Evolutionary conservation across 2,797 vertebrate genomes (phyloP).

Genomic region (Amblyopsis hoosieri): DNA sequence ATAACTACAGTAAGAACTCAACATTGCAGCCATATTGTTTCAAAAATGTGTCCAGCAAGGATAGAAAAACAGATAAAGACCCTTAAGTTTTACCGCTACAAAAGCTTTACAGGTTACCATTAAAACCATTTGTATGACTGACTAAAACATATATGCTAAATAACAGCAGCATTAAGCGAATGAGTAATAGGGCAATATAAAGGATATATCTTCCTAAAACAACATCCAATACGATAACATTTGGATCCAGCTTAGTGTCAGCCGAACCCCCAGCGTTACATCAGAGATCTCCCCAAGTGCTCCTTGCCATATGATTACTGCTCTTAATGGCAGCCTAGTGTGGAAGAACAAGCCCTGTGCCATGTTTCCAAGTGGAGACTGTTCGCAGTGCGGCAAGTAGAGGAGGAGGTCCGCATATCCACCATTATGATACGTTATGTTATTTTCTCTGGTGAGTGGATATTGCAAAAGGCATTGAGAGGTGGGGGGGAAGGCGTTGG

Average conservation of each 20-base stretch:
- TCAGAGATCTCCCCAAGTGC: conserved; percentile 47
- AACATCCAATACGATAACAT: conserved; percentile 46
- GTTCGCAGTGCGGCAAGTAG: conserved; percentile 39
- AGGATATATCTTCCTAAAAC: conserved; percentile 52
- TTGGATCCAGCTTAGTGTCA: conserved; percentile 52
- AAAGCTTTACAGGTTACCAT: conserved; percentile 25
- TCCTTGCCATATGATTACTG: conserved; percentile 47
- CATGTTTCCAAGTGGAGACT: conserved; percentile 60
- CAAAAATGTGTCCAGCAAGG: conserved; percentile 8
- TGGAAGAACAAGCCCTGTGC: conserved; percentile 55
- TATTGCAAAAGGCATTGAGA: conserved; percentile 52
- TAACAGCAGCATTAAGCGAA: conserved; percentile 35
- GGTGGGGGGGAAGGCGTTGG: conserved; percentile 26
- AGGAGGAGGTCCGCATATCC: conserved; percentile 34
- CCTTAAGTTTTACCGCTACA: conserved; percentile 20
- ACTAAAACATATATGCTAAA: conserved; percentile 36
- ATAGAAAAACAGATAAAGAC: conserved; percentile 30
- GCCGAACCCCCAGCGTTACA: conserved; percentile 57
- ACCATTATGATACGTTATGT: conserved; percentile 56
- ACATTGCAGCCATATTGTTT: conserved; percentile 20
- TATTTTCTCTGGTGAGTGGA: conserved; percentile 64
- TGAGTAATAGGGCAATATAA: conserved; percentile 44
- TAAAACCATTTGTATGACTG: conserved; percentile 25
- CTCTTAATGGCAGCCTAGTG: conserved; percentile 45
- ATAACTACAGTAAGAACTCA: neutral